These are phyloP conservation scores for Acestrorhynchus altus DNA, from an alignment of 2,797 vertebrate genomes.

Conservation along the genomic window DNA sequence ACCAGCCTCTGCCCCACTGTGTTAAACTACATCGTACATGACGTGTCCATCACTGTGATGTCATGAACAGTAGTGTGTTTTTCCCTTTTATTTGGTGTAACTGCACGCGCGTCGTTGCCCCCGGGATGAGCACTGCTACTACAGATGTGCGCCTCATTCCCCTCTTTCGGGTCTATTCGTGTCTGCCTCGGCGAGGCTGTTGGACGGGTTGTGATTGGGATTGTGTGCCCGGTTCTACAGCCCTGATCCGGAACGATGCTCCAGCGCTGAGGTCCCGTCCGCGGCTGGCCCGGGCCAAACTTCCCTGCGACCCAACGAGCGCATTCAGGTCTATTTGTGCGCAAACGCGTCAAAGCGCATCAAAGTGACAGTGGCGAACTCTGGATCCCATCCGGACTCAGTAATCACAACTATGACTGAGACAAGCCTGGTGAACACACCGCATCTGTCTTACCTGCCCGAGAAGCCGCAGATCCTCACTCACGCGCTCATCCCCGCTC, in stretches of 20 bases:
- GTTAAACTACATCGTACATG: background rate
- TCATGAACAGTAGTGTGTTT: background rate
- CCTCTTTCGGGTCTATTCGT: background rate
- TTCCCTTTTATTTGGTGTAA: background rate
- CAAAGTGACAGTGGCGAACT: background rate
- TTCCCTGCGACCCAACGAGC: too few species aligned
- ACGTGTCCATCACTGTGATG: background rate
- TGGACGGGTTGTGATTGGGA: background rate
- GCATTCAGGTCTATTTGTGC: too few species aligned
- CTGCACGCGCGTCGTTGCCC: background rate
- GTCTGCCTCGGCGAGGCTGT: background rate
- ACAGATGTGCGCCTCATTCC: background rate
- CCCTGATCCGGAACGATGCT: slow-evolving; percentile 18
- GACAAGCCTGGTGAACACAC: background rate
- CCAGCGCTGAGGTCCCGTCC: slow-evolving; percentile 9
- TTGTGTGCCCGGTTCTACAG: slow-evolving; percentile 25
- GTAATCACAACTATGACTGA: background rate
- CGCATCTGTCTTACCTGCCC: slow-evolving; percentile 71
- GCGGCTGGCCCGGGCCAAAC: slow-evolving; percentile 62
- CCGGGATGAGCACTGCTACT: background rate
- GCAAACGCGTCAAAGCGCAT: too few species aligned
- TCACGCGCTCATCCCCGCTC: slow-evolving; percentile 44
- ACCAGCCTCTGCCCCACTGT: background rate
- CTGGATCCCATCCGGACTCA: background rate
- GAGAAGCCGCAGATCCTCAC: slow-evolving; percentile 54